Evolutionary conservation across 2,888 invertebrate species (phyloP), one percentile per base, ranked within the genome.

Genomic region (Dicycla oo): DNA sequence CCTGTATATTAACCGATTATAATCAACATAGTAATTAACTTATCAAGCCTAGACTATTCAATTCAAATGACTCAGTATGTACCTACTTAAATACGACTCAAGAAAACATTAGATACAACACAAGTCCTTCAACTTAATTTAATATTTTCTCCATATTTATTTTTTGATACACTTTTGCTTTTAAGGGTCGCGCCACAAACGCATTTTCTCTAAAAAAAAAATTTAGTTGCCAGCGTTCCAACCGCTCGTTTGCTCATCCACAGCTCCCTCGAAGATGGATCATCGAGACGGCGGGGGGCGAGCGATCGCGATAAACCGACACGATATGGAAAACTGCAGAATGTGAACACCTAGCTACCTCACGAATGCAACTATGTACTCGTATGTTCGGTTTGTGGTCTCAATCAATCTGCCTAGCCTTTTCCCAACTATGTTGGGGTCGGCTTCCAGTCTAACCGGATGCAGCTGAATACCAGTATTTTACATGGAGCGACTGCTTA

Each of bases 251-350:
- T 93, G 81, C 69, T 2, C 34, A 5, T 3, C 49, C 80, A 75
- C 4, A 69, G 61, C 86, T 88, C 90, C 91, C 92, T 91, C 87
- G 84, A 94, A 95, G 94, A 95, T 93, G 94, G 94, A 95, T 95
- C 95, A 94, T 94, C 90, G 92, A 90, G 89, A 88, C 92, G 89
- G 85, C 88, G 91, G 93, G 92, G 93, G 91, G 90, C 84, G 89
- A 89, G 88, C 88, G 91, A 87, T 86, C 83, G 83, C 93, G 94
- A 94, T 94, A 94, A 92, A 91, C 88, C 88, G 89, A 80, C 87
- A 89, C 91, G 94, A 95, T 95, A 95, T 94, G 94, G 93, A 94
- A 93, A 93, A 89, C 91, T 88, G 88, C 87, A 88, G 89, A 88
- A 89, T 91, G 90, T 89, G 75, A 78, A 74, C 72, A 89, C 78